These are phyloP conservation scores for Cyphomyrus discorhynchus DNA, from an alignment of 2,113 vertebrate genomes.

Conservation along the genomic window DNA sequence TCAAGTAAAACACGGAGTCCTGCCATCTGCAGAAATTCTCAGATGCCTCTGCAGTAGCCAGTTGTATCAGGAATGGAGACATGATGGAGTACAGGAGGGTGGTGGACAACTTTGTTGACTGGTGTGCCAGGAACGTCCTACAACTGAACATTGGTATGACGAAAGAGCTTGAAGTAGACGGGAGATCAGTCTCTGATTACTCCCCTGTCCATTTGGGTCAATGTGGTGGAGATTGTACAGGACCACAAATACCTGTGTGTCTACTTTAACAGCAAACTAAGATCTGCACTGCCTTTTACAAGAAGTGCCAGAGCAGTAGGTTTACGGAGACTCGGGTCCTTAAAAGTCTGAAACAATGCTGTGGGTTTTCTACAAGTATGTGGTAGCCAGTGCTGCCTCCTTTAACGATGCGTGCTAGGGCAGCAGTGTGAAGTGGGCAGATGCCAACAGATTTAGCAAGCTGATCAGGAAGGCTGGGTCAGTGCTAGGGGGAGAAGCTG, in stretches of 20 bases:
- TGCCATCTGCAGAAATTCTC: background rate
- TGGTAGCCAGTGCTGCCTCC: background rate
- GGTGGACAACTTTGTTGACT: too few species aligned
- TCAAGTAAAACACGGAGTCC: background rate
- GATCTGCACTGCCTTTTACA: background rate
- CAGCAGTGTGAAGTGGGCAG: background rate
- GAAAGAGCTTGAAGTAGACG: background rate
- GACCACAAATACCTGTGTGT: background rate
- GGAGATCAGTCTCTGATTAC: too few species aligned
- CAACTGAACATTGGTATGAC: background rate
- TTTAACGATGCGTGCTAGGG: background rate
- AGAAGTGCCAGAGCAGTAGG: background rate
- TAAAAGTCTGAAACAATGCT: background rate
- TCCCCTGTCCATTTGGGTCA: background rate
- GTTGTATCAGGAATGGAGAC: background rate
- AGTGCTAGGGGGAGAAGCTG: background rate
- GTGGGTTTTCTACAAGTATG: background rate
- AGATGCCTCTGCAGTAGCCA: background rate
- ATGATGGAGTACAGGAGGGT: background rate
- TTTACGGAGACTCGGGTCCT: background rate
- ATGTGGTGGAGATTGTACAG: background rate
- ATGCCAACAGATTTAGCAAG: background rate
- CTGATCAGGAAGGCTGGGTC: background rate
- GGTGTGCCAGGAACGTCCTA: background rate
- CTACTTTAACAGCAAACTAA: background rate